These are phyloP conservation scores for Cylindroiulus punctatus DNA, from an alignment of 2,888 invertebrate species.

Conservation along the genomic window DNA sequence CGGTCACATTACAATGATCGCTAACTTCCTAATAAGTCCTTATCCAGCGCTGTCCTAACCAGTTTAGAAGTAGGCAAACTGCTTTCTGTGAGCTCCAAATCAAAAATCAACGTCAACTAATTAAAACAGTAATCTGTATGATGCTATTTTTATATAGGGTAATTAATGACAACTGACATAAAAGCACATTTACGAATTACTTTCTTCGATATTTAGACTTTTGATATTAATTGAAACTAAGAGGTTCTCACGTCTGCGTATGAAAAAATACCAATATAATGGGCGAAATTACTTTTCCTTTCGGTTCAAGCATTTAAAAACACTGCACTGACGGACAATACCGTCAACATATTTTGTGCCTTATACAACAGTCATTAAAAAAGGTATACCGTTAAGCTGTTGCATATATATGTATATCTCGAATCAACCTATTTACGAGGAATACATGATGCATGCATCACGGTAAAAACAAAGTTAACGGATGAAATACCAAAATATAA, in stretches of 20 bases:
- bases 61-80: constrained; percentile 19
- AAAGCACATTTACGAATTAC: not conserved
- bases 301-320: not conserved
- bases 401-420: not conserved
- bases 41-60: not conserved
- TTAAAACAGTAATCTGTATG: not conserved
- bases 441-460: not conserved
- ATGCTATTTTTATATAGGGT: too few relatives aligned
- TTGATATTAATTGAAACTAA: not conserved
- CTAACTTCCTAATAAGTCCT: too few relatives aligned
- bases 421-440: not conserved
- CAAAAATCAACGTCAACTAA: not conserved
- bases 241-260: not conserved
- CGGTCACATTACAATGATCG: too few relatives aligned
- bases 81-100: not conserved
- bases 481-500: constrained; percentile 16
- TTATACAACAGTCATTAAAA: not conserved
- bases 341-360: not conserved
- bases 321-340: not conserved
- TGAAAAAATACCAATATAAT: not conserved
- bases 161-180: too few relatives aligned
- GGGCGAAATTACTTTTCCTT: not conserved
- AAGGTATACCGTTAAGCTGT: not conserved
- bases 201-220: constrained; percentile 22
- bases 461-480: not conserved